These are phyloP conservation scores for Stenopsyche tienmushanensis DNA, from an alignment of 1,140 invertebrate species.

Conservation along the genomic window DNA sequence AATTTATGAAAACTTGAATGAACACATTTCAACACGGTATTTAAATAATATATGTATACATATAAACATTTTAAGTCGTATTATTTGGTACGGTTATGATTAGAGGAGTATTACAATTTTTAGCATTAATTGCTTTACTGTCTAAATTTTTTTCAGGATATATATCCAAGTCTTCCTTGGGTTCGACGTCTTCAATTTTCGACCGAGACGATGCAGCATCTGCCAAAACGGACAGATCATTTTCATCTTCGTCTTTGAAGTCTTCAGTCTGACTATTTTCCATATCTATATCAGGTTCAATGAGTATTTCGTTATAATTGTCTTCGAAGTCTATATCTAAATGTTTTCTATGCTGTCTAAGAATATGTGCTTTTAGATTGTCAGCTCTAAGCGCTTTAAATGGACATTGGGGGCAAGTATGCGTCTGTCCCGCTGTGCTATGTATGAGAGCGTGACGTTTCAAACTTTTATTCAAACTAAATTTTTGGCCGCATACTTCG, in stretches of 20 bases:
- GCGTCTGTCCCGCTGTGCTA: conserved; percentile 42
- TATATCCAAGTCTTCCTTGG: too few species aligned
- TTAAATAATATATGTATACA: too few species aligned
- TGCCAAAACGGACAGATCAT: conserved; percentile 37
- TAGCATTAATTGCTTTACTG: too few species aligned
- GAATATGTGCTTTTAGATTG: conserved; percentile 59
- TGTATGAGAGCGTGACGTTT: conserved; percentile 55
- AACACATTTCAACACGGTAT: too few species aligned
- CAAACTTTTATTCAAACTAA: conserved; percentile 54
- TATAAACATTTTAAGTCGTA: too few species aligned
- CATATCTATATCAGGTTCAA: neutral
- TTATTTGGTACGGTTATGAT: too few species aligned
- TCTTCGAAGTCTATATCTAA: conserved; percentile 48
- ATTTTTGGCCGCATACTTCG: conserved; percentile 56
- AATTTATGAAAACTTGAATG: too few species aligned
- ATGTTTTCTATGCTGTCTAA: conserved; percentile 49
- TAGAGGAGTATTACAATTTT: too few species aligned
- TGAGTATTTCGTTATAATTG: conserved; percentile 39
- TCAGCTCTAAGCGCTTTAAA: conserved; percentile 58
- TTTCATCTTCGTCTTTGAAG: conserved; percentile 18
- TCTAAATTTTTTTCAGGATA: too few species aligned
- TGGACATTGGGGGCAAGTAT: conserved; percentile 52
- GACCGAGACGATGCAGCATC: conserved; percentile 38
- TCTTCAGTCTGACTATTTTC: neutral
- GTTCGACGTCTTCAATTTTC: too few species aligned